Evolutionary conservation across 2,797 vertebrate genomes (phyloP).

Genomic region (Melanogrammus aeglefinus): DNA sequence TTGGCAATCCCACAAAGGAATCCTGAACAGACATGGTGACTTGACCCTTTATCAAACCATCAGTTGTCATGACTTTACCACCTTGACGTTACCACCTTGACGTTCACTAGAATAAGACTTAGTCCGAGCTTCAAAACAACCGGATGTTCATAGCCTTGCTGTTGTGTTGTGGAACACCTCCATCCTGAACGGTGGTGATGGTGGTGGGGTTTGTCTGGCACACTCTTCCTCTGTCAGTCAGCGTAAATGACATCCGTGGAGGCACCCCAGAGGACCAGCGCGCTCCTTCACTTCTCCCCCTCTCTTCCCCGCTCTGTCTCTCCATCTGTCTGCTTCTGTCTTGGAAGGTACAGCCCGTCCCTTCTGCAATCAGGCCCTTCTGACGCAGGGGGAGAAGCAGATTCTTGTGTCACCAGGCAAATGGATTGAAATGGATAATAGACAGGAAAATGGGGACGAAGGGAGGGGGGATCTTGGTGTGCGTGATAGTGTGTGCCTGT

Average conservation of each 20-base stretch:
- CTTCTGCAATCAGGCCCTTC: conserved; percentile 45
- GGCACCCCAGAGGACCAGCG: conserved; percentile 29
- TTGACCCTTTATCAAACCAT: not conserved
- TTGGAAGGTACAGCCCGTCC: conserved; percentile 31
- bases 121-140: conserved; percentile 13
- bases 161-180: not conserved
- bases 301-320: conserved; percentile 18
- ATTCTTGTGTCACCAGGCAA: conserved; percentile 32
- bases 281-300: conserved; percentile 28
- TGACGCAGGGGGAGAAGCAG: conserved; percentile 32
- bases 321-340: conserved; percentile 23
- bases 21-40: conserved; percentile 8
- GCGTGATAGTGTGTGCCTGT: not conserved
- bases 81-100: no score
- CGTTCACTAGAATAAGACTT: no score
- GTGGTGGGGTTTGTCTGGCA: conserved; percentile 12
- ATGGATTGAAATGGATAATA: conserved; percentile 44
- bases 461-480: not conserved
- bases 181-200: not conserved
- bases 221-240: conserved; percentile 44
- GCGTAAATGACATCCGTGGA: conserved; percentile 33
- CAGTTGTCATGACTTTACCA: not conserved
- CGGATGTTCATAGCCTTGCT: conserved; percentile 18
- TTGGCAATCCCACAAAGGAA: conserved; percentile 3
- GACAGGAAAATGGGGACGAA: not conserved